phyloP scores from a whole-genome alignment of 2,113 vertebrate species.

The Mionectes macconnelli region DNA sequence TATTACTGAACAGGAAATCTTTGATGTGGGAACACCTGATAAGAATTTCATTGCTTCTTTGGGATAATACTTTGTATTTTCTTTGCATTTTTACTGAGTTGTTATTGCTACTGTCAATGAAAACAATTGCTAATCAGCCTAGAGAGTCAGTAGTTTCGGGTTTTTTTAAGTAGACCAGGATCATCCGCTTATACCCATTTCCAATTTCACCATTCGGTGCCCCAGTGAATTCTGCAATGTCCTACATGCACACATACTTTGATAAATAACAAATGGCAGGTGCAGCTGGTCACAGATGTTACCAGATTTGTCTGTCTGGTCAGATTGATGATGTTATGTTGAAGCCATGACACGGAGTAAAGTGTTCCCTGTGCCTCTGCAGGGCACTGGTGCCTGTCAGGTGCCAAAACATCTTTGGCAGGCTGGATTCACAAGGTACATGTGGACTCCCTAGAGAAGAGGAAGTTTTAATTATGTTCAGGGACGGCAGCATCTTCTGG shows the following conservation, averaged over 20 bases:
- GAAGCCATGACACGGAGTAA: not conserved
- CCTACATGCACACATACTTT: not conserved
- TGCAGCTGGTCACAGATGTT: not conserved
- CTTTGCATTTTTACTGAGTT: not conserved
- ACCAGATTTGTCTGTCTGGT: not conserved
- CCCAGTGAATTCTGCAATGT: not conserved
- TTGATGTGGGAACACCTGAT: not conserved
- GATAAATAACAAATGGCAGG: not conserved
- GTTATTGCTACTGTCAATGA: not conserved
- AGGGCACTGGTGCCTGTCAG: not conserved
- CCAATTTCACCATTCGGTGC: not conserved
- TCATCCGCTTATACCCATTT: not conserved
- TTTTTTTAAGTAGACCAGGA: not conserved
- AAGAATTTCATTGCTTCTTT: not conserved
- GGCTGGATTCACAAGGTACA: not conserved
- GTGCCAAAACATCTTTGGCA: not conserved
- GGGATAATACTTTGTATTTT: not conserved
- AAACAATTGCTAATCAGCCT: not conserved
- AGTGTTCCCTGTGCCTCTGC: not conserved
- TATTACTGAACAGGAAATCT: not conserved
- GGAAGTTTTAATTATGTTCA: not conserved
- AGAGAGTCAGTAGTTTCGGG: not conserved
- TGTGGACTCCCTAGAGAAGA: not conserved
- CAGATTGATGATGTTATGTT: not conserved
- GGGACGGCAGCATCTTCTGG: not conserved